Evolutionary conservation across 2,888 invertebrate genomes (phyloP).

Genomic region (Thereva nobilitata): DNA sequence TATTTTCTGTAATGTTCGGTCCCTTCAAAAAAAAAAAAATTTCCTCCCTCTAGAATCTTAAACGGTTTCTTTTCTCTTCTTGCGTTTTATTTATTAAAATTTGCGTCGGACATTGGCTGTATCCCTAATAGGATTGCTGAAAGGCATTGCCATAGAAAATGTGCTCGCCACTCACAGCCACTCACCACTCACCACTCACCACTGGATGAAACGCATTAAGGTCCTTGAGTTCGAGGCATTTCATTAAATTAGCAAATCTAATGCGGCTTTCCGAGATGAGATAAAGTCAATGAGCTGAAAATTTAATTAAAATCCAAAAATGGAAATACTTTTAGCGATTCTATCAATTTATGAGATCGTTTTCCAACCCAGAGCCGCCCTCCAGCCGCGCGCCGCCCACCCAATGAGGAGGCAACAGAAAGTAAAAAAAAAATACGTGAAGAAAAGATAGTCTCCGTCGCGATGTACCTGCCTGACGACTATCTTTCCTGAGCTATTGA

Average conservation of each 20-base stretch:
- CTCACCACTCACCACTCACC: too few species aligned
- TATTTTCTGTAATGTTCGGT: too few species aligned
- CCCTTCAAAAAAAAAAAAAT: too few species aligned
- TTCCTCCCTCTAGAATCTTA: not conserved
- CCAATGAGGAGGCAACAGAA: too few species aligned
- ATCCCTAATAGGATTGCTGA: not conserved
- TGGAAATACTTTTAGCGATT: conserved; percentile 39
- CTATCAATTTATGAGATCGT: conserved; percentile 42
- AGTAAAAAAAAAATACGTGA: conserved; percentile 21
- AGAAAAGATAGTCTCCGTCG: conserved; percentile 14
- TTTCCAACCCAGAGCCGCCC: not conserved
- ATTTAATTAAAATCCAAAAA: conserved; percentile 42
- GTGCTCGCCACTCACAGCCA: too few species aligned
- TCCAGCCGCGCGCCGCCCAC: too few species aligned
- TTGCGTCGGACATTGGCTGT: not conserved
- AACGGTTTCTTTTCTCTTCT: not conserved
- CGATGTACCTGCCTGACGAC: conserved; percentile 10
- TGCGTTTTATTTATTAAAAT: conserved; percentile 15
- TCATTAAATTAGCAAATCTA: conserved; percentile 39
- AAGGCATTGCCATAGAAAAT: not conserved
- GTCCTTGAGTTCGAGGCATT: conserved; percentile 1
- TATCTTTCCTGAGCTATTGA: conserved; percentile 1
- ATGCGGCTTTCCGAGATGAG: conserved; percentile 36
- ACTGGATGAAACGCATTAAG: too few species aligned
- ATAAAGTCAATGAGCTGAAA: conserved; percentile 42